Conservation (phyloP, 1,140 invertebrate genomes). For the Trachymyrmex septentrionalis region DNA sequence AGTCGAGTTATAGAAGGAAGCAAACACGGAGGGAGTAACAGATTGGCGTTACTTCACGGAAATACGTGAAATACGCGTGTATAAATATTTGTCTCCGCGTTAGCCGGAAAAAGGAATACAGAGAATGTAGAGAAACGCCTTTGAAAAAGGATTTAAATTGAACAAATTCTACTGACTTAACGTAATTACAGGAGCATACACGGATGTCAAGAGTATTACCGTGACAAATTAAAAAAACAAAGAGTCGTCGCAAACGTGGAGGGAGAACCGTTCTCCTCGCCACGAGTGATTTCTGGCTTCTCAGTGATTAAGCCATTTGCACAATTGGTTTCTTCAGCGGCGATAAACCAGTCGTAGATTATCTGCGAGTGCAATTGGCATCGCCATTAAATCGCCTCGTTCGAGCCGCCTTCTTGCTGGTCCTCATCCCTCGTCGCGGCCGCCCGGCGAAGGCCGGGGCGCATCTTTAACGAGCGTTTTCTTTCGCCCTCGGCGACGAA, state of each 20-base stretch:
- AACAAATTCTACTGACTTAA: not conserved
- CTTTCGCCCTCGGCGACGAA: slow-evolving; percentile 51
- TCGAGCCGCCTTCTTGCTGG: slow-evolving; percentile 29
- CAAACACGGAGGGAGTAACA: not conserved
- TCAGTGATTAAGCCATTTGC: slow-evolving; percentile 47
- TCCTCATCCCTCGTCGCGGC: slow-evolving; percentile 9
- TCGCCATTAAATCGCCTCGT: slow-evolving; percentile 51
- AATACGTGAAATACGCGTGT: not conserved
- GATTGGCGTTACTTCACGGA: not conserved
- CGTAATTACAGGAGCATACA: not conserved
- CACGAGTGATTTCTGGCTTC: slow-evolving; percentile 11
- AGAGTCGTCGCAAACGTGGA: not conserved
- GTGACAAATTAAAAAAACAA: not conserved
- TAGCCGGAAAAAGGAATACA: not conserved
- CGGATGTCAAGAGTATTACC: no score
- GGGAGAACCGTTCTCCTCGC: slow-evolving; percentile 4
- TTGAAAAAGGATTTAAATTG: not conserved
- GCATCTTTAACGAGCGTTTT: slow-evolving; percentile 65
- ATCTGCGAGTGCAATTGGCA: slow-evolving; percentile 37
- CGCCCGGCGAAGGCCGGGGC: slow-evolving; percentile 40
- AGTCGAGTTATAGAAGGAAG: not conserved
- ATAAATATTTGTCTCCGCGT: slow-evolving; percentile 22
- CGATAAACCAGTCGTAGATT: slow-evolving; percentile 56
- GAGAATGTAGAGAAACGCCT: no score
- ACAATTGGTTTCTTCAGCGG: slow-evolving; percentile 47